Conservation (phyloP, 1,140 invertebrate species). For the Augochlora pura region DNA sequence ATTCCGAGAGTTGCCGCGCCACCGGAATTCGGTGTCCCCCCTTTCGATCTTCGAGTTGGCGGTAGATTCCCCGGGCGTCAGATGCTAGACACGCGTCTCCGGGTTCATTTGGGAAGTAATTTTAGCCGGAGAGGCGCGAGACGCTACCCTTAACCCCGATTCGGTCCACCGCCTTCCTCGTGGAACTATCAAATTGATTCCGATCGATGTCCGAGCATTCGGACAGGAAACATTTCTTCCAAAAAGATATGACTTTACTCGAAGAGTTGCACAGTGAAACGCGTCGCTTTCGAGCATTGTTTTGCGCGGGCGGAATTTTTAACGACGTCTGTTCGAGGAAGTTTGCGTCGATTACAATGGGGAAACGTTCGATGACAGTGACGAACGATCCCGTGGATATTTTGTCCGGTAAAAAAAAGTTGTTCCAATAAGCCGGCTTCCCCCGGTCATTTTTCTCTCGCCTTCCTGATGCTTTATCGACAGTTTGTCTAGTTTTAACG, state of each 20-base stretch:
- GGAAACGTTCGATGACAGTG: background rate
- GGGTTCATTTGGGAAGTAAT: constrained; percentile 14
- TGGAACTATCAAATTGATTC: constrained; percentile 1
- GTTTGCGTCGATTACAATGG: no score
- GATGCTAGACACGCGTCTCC: background rate
- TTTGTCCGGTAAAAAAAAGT: background rate
- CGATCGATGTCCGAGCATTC: background rate
- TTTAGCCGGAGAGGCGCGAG: constrained; percentile 1
- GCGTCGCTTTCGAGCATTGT: no score
- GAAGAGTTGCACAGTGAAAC: no score
- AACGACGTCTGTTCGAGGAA: no score
- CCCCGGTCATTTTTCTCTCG: background rate
- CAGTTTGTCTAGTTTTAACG: constrained; percentile 11
- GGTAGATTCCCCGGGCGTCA: background rate
- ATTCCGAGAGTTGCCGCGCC: background rate
- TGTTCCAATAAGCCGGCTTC: background rate
- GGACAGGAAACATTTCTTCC: no score
- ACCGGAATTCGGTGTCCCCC: no score
- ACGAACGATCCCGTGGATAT: background rate
- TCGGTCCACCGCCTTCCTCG: background rate
- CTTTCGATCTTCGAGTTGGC: background rate
- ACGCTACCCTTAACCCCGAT: constrained; percentile 12
- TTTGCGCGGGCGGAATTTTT: no score
- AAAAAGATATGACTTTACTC: no score
- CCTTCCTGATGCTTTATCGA: constrained; percentile 9